Evolutionary conservation across 2,797 vertebrate species (phyloP), one percentile per base, ranked within the genome.

Genomic region (Sebastes paucispinis): DNA sequence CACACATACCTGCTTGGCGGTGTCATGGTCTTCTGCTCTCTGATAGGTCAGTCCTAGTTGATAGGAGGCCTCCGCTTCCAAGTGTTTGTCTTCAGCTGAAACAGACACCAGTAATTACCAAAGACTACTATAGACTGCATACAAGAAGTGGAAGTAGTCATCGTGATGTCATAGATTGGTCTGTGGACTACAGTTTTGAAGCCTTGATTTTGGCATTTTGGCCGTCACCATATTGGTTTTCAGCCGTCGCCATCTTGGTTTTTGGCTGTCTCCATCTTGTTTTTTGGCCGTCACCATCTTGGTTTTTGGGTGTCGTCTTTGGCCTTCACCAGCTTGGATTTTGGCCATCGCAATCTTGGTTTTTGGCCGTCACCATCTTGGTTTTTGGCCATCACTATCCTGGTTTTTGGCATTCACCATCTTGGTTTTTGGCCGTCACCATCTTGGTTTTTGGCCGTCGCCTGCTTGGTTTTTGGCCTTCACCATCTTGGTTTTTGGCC

Each of bases 31-130:
- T 73, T 88, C 90, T 60, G 81, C 31, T 1, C 73, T 72, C 83
- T 95, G 94, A 87, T 94, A 90, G 77, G 86, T 70, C 75, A 92
- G 85, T 39, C 93, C 95, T 2, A 95, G 73, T 27, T 14, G 85
- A 69, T 92, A 92, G 1, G 80, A 76, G 0, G 89, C 87, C 7
- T 93, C 88, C 7, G 75, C 92, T 70, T 95, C 78, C 0, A 81
- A 47, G 8, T 86, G 94, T 81, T 11, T 91, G 83, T 97, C 88
- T 69, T 81, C 95, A 58, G 90, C 98, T 99, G 79, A 71, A 87
- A 81, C 63, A 84, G 1, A 83, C 10, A 24, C 10, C 10, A 59
- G 39, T 43, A 43, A 43, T 13, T 13, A 13, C 12, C 14, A 43
- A 3, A 34, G 32, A 34, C 32, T 34, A 10, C 32, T 34, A 10